phyloP scores from a whole-genome alignment of 2,888 invertebrate species.

The Carpatolechia fugitivella region DNA sequence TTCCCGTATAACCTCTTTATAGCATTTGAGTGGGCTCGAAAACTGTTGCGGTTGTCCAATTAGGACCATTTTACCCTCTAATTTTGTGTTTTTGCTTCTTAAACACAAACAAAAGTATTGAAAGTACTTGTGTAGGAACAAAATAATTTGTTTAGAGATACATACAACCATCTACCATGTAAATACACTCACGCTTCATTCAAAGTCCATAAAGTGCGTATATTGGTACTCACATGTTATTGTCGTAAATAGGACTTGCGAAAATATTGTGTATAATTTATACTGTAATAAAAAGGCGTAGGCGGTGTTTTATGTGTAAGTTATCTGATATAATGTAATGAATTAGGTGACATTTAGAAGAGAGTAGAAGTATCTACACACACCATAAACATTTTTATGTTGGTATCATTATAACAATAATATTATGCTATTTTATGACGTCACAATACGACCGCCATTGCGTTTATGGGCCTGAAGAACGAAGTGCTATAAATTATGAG shows the following conservation, averaged over 20 bases:
- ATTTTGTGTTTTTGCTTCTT: no score
- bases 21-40: neutral
- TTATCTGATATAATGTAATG: neutral
- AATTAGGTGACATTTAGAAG: neutral
- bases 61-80: neutral
- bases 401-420: constrained; percentile 40
- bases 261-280: no score
- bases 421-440: constrained; percentile 46
- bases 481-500: constrained; percentile 16
- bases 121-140: no score
- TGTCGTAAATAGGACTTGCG: no score
- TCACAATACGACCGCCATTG: constrained; percentile 39
- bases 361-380: neutral
- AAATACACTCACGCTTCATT: no score
- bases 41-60: constrained; percentile 25
- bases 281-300: no score
- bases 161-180: no score
- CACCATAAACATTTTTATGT: constrained; percentile 31
- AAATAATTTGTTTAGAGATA: no score
- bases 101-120: no score
- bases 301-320: no score
- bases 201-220: no score
- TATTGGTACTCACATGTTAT: no score
- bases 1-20: neutral
- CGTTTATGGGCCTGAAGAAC: constrained; percentile 37